These are phyloP conservation scores for Apotomis turbidana DNA, from an alignment of 2,888 invertebrate genomes.

Conservation along the genomic window DNA sequence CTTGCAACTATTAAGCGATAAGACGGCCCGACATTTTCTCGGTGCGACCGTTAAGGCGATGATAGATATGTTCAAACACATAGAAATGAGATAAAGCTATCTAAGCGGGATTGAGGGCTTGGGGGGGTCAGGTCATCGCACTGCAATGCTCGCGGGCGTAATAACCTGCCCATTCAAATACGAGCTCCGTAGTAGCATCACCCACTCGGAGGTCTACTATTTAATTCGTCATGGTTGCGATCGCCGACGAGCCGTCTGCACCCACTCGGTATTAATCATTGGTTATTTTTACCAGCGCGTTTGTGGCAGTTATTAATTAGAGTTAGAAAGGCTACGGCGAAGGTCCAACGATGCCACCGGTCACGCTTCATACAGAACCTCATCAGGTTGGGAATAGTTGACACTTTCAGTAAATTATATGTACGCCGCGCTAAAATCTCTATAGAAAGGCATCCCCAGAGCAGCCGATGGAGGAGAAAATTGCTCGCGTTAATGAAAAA, in stretches of 20 bases:
- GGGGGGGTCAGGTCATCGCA: constrained; percentile 61
- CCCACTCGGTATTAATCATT: constrained; percentile 59
- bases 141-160: constrained; percentile 61
- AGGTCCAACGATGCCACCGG: constrained; percentile 56
- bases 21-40: constrained; percentile 10
- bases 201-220: constrained; percentile 53
- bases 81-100: constrained; percentile 37
- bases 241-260: constrained; percentile 69
- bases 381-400: constrained; percentile 30
- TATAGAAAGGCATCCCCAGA: constrained; percentile 29
- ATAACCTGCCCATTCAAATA: constrained; percentile 57
- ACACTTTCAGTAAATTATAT: constrained; percentile 30
- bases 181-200: constrained; percentile 42
- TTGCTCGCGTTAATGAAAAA: constrained; percentile 32
- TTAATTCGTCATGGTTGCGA: constrained; percentile 65
- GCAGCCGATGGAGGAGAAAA: constrained; percentile 29
- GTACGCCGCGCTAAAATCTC: constrained; percentile 17
- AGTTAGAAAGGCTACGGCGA: constrained; percentile 71
- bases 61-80: constrained; percentile 18
- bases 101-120: constrained; percentile 49
- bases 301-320: constrained; percentile 59
- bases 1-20: constrained; percentile 26
- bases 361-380: constrained; percentile 44
- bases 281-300: constrained; percentile 66
- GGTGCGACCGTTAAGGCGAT: constrained; percentile 6